These are phyloP conservation scores for Limanda limanda DNA, from an alignment of 2,113 vertebrate species.

Conservation along the genomic window DNA sequence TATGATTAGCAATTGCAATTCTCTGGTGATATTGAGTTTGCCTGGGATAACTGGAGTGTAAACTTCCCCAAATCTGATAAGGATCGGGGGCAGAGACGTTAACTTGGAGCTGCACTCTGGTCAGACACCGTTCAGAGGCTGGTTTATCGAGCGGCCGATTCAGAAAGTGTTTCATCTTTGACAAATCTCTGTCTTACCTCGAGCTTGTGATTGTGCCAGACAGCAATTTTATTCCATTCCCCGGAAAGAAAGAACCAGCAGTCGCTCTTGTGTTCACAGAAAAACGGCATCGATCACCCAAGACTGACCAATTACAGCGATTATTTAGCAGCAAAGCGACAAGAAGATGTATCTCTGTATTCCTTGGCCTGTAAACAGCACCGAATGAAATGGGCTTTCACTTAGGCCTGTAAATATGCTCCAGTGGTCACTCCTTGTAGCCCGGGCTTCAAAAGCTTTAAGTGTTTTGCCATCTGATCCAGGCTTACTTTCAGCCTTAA, in stretches of 20 bases:
- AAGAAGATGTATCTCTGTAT: slow-evolving; percentile 29
- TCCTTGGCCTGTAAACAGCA: slow-evolving; percentile 9
- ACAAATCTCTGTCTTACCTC: too few species aligned
- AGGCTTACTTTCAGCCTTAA: slow-evolving; percentile 39
- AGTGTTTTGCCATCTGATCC: slow-evolving; percentile 59
- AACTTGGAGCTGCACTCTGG: too few species aligned
- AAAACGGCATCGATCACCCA: slow-evolving; percentile 44
- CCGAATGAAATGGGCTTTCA: slow-evolving; percentile 42
- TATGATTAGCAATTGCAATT: too few species aligned
- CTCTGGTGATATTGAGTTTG: too few species aligned
- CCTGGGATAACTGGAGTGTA: too few species aligned
- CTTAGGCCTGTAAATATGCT: slow-evolving; percentile 45
- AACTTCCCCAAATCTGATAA: too few species aligned
- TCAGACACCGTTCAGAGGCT: too few species aligned
- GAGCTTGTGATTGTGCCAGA: background rate
- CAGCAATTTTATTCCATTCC: slow-evolving; percentile 5
- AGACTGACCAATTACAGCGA: slow-evolving; percentile 18
- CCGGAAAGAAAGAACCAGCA: background rate
- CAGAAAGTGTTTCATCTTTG: too few species aligned
- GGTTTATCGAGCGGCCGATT: too few species aligned
- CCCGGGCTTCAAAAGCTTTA: slow-evolving; percentile 38
- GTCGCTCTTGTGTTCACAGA: background rate
- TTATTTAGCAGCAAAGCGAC: slow-evolving; percentile 38
- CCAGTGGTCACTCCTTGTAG: slow-evolving; percentile 41
- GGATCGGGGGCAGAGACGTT: too few species aligned